Evolutionary conservation across 1,140 invertebrate genomes (phyloP).

Genomic region (Caerostris extrusa): DNA sequence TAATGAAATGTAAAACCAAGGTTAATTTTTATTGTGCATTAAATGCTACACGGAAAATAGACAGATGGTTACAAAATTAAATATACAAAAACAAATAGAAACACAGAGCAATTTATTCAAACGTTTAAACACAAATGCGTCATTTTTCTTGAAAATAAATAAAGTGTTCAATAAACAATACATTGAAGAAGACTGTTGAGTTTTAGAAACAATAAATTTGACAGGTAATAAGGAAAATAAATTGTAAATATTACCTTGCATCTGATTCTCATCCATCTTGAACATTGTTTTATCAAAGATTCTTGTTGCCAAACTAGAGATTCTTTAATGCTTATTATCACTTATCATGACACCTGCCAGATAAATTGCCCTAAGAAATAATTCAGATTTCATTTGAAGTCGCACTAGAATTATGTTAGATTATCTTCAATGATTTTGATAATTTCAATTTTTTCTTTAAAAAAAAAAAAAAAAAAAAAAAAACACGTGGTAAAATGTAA

Average conservation of each 20-base stretch:
- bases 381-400: too few relatives aligned
- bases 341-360: too few relatives aligned
- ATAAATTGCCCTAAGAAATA: too few relatives aligned
- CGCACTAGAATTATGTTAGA: too few relatives aligned
- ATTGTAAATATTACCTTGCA: conserved; percentile 59
- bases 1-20: background rate
- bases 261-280: conserved; percentile 73
- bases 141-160: too few relatives aligned
- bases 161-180: background rate
- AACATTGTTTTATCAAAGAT: conserved; percentile 44
- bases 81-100: background rate
- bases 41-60: background rate
- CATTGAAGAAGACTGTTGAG: background rate
- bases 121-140: too few relatives aligned
- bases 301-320: conserved; percentile 46
- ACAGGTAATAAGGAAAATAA: conserved; percentile 1
- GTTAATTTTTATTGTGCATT: background rate
- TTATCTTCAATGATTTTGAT: too few relatives aligned
- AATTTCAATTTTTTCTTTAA: too few relatives aligned
- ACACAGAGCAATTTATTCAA: background rate
- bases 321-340: too few relatives aligned
- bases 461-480: too few relatives aligned
- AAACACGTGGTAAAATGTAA: too few relatives aligned
- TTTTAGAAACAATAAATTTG: background rate
- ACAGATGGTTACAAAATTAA: background rate